phyloP scores from a whole-genome alignment of 2,797 vertebrate genomes.

The Onychomys leucogaster region DNA sequence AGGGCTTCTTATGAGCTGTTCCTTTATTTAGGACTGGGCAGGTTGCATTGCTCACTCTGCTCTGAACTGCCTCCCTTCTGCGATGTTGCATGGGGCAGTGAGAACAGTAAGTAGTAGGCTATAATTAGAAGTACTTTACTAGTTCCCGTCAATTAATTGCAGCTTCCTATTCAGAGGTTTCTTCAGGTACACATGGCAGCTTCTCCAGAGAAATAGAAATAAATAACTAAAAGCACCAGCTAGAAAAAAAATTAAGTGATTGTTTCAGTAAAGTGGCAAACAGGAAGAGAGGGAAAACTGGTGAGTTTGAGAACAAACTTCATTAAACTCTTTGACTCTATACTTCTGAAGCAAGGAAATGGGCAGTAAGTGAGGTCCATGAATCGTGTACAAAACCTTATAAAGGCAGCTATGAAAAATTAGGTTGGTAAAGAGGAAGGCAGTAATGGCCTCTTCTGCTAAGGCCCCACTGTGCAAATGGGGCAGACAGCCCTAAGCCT shows the following conservation, averaged over 20 bases:
- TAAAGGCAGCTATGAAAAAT: neutral
- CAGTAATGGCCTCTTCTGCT: neutral
- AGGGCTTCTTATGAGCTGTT: neutral
- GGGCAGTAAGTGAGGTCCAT: neutral
- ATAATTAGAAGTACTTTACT: neutral
- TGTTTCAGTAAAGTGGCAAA: constrained; percentile 33
- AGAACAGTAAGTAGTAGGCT: neutral
- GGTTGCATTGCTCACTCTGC: constrained; percentile 1
- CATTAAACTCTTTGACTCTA: constrained; percentile 7
- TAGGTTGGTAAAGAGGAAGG: neutral
- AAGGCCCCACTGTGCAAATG: neutral
- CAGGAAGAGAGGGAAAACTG: neutral
- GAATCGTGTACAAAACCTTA: neutral
- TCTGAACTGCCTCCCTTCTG: neutral
- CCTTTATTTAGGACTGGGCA: neutral
- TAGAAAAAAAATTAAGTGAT: constrained; percentile 17
- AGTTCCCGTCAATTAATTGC: neutral
- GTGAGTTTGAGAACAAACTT: constrained; percentile 10
- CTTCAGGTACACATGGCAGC: neutral
- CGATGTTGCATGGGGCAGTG: neutral
- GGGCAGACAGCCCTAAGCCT: neutral
- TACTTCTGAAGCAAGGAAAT: neutral
- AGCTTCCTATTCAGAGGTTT: neutral
- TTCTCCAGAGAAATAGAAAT: neutral
- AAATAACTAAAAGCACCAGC: constrained; percentile 13